A percentile compares a stretch with the other conserved stretches of the same genome.
phyloP scores from a whole-genome alignment of 1,140 invertebrate genomes.

The Tetramorium parvispinum region DNA sequence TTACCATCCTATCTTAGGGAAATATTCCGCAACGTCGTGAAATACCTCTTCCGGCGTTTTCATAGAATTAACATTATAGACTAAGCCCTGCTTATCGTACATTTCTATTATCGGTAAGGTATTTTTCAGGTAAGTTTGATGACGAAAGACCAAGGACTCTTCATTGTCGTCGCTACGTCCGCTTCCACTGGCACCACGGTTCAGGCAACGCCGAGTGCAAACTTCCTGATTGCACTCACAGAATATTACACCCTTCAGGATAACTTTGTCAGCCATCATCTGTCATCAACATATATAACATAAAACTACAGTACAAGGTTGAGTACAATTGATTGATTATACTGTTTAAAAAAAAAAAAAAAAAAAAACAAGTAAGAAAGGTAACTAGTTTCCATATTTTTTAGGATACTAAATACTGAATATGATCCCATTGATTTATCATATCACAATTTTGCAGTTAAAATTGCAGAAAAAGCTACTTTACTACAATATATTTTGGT shows the following conservation, averaged over 20 bases:
- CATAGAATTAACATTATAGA: slow-evolving; percentile 92
- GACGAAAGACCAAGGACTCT: slow-evolving; percentile 96
- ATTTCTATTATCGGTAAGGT: slow-evolving; percentile 97
- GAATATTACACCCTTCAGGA: slow-evolving; percentile 96
- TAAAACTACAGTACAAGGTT: no score
- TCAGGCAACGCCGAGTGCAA: slow-evolving; percentile 94
- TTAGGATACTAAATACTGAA: no score
- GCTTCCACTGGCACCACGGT: slow-evolving; percentile 94
- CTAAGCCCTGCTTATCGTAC: slow-evolving; percentile 91
- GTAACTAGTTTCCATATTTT: no score
- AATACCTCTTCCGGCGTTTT: slow-evolving; percentile 90
- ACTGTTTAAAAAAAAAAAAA: no score
- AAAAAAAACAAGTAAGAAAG: no score
- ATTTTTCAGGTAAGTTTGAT: slow-evolving; percentile 95
- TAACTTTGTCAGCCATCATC: slow-evolving; percentile 93
- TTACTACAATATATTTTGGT: no score
- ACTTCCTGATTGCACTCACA: slow-evolving; percentile 95
- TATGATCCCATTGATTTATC: no score
- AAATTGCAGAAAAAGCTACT: no score
- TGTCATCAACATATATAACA: slow-evolving; percentile 75
- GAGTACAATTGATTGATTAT: no score
- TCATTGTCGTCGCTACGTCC: slow-evolving; percentile 98
- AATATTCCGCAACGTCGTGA: slow-evolving; percentile 85
- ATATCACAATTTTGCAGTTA: no score
- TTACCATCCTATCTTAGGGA: slow-evolving; percentile 84